Conservation (phyloP, 2,797 vertebrate genomes). For the Molothrus ater region DNA sequence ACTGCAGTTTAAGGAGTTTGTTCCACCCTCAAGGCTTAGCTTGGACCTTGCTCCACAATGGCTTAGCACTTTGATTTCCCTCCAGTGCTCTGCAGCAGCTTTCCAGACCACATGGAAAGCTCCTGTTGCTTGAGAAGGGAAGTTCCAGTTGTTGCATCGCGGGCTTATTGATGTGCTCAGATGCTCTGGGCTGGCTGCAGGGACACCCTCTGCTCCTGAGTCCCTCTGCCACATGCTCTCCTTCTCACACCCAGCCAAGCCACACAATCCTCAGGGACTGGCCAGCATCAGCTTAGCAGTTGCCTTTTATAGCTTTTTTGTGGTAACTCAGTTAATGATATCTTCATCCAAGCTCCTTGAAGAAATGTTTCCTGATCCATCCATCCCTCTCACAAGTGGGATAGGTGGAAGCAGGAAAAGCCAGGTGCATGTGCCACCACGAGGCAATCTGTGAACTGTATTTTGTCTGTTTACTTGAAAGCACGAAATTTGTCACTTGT, state of each 20-base stretch:
- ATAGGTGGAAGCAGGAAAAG: constrained; percentile 40
- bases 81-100: background rate
- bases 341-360: background rate
- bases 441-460: constrained; percentile 75
- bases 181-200: background rate
- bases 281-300: background rate
- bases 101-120: background rate
- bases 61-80: background rate
- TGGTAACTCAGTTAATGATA: background rate
- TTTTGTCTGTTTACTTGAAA: constrained; percentile 81
- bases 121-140: background rate
- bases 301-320: background rate
- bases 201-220: background rate
- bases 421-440: constrained; percentile 70
- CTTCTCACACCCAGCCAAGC: background rate
- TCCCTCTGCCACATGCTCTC: background rate
- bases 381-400: background rate
- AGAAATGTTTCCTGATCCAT: background rate
- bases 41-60: background rate
- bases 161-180: background rate
- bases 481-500: constrained; percentile 81
- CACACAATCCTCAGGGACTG: background rate
- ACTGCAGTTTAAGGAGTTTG: background rate
- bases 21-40: background rate
- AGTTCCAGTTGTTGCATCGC: background rate